These are phyloP conservation scores for Cololabis saira DNA, from an alignment of 2,113 vertebrate genomes.

Conservation along the genomic window DNA sequence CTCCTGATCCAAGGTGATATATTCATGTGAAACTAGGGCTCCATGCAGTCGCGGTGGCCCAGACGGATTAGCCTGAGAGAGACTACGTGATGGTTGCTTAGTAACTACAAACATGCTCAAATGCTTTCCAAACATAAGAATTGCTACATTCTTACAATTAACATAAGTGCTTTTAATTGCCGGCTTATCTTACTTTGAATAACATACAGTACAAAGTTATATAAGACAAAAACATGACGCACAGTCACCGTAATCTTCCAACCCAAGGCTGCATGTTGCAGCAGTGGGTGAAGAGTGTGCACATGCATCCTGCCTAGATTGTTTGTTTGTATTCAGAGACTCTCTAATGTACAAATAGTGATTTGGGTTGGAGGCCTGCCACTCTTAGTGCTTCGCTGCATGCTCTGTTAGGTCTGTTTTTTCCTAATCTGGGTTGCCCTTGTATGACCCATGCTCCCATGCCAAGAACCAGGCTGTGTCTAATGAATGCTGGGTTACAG, in stretches of 20 bases:
- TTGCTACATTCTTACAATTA: constrained; percentile 38
- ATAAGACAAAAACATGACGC: neutral
- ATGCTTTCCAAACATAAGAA: constrained; percentile 56
- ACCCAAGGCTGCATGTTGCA: neutral
- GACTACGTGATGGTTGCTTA: constrained; percentile 78
- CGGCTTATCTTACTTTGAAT: constrained; percentile 21
- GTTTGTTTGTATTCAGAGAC: constrained; percentile 20
- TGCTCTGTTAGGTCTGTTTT: constrained; percentile 77
- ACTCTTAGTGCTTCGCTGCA: constrained; percentile 68
- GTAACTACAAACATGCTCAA: constrained; percentile 73
- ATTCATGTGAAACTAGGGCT: constrained; percentile 45
- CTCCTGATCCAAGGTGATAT: constrained; percentile 60
- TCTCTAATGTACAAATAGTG: constrained; percentile 40
- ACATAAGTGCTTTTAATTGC: constrained; percentile 37
- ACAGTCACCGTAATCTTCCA: constrained; percentile 9
- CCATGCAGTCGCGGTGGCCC: constrained; percentile 56
- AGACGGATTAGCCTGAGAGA: constrained; percentile 73
- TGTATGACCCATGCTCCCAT: constrained; percentile 65
- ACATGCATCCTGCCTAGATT: constrained; percentile 22
- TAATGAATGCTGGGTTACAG: constrained; percentile 75
- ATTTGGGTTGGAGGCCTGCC: constrained; percentile 69
- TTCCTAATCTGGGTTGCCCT: constrained; percentile 81
- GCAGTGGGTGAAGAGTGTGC: neutral
- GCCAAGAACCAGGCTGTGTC: constrained; percentile 77
- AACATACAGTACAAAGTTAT: neutral